Evolutionary conservation across 2,888 invertebrate genomes (phyloP).

Genomic region (Adelognathus sp.): DNA sequence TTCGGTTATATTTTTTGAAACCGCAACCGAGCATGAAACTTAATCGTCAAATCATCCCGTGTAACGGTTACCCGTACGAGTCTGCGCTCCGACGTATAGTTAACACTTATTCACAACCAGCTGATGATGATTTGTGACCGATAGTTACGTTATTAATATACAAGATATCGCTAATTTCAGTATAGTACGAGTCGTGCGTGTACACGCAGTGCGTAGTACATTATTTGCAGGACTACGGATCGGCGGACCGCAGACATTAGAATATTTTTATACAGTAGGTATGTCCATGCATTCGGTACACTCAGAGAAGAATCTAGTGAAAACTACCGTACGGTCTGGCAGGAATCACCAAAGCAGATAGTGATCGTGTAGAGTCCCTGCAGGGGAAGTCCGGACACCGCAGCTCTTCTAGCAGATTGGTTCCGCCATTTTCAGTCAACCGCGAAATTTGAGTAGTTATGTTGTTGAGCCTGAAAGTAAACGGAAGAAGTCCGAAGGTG

Average conservation of each 20-base stretch:
- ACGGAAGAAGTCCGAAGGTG: too few relatives aligned
- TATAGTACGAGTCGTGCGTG: neutral
- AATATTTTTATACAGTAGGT: conserved; percentile 3
- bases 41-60: conserved; percentile 48
- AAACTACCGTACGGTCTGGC: too few relatives aligned
- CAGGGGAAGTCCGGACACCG: too few relatives aligned
- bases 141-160: conserved; percentile 44
- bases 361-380: too few relatives aligned
- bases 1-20: neutral
- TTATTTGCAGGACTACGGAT: conserved; percentile 22
- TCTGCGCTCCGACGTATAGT: conserved; percentile 59
- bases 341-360: too few relatives aligned
- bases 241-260: conserved; percentile 21
- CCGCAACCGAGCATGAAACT: neutral
- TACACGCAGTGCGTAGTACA: neutral
- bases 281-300: neutral
- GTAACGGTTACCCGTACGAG: conserved; percentile 54
- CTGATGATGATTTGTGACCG: conserved; percentile 76
- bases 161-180: conserved; percentile 16
- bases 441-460: too few relatives aligned
- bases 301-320: too few relatives aligned
- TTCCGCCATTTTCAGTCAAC: too few relatives aligned
- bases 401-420: too few relatives aligned
- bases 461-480: too few relatives aligned
- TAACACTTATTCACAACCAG: conserved; percentile 78